Evolutionary conservation across 2,888 invertebrate genomes (phyloP), one percentile per base, ranked within the genome.

Genomic region (Ophion costatus): DNA sequence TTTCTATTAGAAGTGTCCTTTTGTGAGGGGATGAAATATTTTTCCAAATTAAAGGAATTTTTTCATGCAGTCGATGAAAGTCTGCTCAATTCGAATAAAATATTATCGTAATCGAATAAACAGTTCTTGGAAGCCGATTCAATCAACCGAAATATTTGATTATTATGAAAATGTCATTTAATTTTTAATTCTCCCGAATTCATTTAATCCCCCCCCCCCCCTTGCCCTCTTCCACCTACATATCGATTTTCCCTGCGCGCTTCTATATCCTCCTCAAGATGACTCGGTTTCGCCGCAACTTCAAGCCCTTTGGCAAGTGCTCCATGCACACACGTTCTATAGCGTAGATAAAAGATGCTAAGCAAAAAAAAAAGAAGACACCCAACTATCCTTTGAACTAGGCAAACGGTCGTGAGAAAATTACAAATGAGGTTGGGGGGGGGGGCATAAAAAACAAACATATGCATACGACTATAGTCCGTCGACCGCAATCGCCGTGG

Each of bases 281-380:
- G 81, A 69, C 80, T 73, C n/a, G n/a, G 73, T 59, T 51, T 38
- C 33, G 17, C 42, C 42, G 33, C 51, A 42, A 69, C 75, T 61
- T 75, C 61, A 33, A 51, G 63, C 75, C 75, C 81, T 75, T 81
- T 81, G 75, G 69, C 81, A 75, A 81, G 61, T 74, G 81, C 45
- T 75, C 56, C 71, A 70, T 64, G 17, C 7, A 45, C 59, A 56
- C 14, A 75, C 51, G 10, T 63, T 33, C 38, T 51, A 2, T 24
- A 24, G 22, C 64, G 38, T 3, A 22, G 24, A 14, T 14, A 42
- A 56, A 24, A 67, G 33, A 66, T 42, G 29, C 24, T 24, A 51
- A 42, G 45, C 45, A 73, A 56, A 56, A 74, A 56, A 74, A 45
- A 66, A 66, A 33, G 74, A n/a, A 67, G 66, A 74, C 61, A 74